Percentiles rank a stretch among this genome's conserved stretches.
These are phyloP conservation scores for Dioctria linearis DNA, from an alignment of 2,888 invertebrate genomes.

Conservation along the genomic window DNA sequence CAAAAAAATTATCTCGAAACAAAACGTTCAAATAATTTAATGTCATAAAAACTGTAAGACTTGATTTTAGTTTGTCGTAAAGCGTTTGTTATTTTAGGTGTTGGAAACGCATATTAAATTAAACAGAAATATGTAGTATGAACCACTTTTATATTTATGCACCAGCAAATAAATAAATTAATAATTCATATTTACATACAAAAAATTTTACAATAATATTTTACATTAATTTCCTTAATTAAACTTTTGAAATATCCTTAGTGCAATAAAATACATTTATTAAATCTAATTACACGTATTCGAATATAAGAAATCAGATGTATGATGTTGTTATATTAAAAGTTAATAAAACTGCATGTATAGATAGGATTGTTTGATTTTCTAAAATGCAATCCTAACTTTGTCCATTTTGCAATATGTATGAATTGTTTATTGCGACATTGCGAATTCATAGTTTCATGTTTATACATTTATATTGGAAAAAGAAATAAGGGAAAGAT, in stretches of 20 bases:
- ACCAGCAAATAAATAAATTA: constrained; percentile 50
- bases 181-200: constrained; percentile 49
- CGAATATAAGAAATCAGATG: constrained; percentile 54
- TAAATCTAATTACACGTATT: constrained; percentile 42
- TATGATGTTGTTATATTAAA: constrained; percentile 57
- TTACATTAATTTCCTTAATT: constrained; percentile 48
- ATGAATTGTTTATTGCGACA: too few relatives aligned
- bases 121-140: constrained; percentile 18
- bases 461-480: too few relatives aligned
- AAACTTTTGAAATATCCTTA: constrained; percentile 46
- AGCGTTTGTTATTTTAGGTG: too few relatives aligned
- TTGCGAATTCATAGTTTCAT: too few relatives aligned
- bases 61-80: too few relatives aligned
- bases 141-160: constrained; percentile 42
- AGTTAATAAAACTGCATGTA: constrained; percentile 58
- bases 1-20: too few relatives aligned
- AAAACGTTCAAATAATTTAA: too few relatives aligned
- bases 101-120: neutral
- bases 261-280: constrained; percentile 36
- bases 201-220: constrained; percentile 42
- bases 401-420: too few relatives aligned
- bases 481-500: too few relatives aligned
- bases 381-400: too few relatives aligned
- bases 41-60: too few relatives aligned
- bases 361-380: constrained; percentile 14